Percentiles rank a stretch among this genome's conserved stretches.
Evolutionary conservation across 1,140 invertebrate genomes (phyloP).

Genomic region (Aradophagus sp.): DNA sequence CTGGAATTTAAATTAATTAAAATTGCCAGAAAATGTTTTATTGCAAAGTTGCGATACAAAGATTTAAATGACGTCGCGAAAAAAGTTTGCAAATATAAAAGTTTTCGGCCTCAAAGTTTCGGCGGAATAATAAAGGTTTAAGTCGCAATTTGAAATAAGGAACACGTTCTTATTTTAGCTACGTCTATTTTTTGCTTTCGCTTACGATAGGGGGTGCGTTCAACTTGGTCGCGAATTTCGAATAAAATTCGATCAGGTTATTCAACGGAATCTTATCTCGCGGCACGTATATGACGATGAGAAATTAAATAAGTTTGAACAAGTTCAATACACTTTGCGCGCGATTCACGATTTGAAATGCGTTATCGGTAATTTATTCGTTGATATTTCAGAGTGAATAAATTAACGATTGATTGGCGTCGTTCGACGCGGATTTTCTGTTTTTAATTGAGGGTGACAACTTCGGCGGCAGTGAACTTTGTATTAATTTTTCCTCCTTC

Average conservation of each 20-base stretch:
- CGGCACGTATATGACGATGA: constrained; percentile 11
- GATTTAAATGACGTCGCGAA: no score
- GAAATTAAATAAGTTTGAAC: constrained; percentile 40
- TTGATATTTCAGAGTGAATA: constrained; percentile 39
- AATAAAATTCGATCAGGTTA: constrained; percentile 4
- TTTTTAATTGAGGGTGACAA: constrained; percentile 13
- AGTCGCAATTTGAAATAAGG: no score
- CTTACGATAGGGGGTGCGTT: no score
- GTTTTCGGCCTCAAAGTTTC: no score
- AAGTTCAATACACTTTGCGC: constrained; percentile 48
- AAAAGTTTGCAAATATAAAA: no score
- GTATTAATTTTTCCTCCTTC: constrained; percentile 3
- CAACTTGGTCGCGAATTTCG: background rate
- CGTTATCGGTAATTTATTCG: constrained; percentile 48
- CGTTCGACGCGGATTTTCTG: constrained; percentile 1
- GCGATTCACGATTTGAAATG: constrained; percentile 35
- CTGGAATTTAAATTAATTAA: no score
- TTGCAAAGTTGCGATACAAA: no score
- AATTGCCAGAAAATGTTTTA: no score
- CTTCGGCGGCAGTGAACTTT: constrained; percentile 7
- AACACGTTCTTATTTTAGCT: no score
- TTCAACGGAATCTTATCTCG: constrained; percentile 25
- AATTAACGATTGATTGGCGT: constrained; percentile 33
- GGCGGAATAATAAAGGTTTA: no score
- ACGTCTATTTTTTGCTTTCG: no score